phyloP scores from a whole-genome alignment of 2,113 vertebrate genomes.

The Calcarius ornatus region DNA sequence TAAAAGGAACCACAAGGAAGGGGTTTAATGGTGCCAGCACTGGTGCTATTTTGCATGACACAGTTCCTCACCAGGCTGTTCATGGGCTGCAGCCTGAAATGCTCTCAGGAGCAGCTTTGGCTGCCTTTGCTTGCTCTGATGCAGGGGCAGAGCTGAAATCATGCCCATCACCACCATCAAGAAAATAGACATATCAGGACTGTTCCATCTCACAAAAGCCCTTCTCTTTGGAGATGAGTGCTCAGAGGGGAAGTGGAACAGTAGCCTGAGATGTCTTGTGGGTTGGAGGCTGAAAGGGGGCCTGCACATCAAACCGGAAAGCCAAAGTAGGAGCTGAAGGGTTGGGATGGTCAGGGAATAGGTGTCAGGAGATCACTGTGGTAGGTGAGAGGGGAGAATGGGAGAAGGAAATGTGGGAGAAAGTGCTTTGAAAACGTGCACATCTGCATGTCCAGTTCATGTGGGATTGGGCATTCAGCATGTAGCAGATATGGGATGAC shows the following conservation, averaged over 20 bases:
- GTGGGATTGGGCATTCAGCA: background rate
- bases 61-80: rapidly evolving
- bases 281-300: background rate
- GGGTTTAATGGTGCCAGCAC: background rate
- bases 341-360: background rate
- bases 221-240: background rate
- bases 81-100: background rate
- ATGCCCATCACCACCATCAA: background rate
- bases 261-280: background rate
- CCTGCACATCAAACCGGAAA: background rate
- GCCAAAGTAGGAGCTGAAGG: background rate
- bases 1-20: background rate
- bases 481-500: background rate
- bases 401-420: background rate
- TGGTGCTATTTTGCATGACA: background rate
- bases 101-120: background rate
- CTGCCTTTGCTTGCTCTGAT: background rate
- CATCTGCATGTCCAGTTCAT: background rate
- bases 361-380: background rate
- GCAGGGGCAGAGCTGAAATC: background rate
- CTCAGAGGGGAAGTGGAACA: background rate
- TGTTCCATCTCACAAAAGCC: background rate
- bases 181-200: background rate
- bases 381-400: background rate
- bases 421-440: background rate